These are phyloP conservation scores for Drosophila ironensis DNA, from an alignment of 1,140 invertebrate genomes.

Conservation along the genomic window DNA sequence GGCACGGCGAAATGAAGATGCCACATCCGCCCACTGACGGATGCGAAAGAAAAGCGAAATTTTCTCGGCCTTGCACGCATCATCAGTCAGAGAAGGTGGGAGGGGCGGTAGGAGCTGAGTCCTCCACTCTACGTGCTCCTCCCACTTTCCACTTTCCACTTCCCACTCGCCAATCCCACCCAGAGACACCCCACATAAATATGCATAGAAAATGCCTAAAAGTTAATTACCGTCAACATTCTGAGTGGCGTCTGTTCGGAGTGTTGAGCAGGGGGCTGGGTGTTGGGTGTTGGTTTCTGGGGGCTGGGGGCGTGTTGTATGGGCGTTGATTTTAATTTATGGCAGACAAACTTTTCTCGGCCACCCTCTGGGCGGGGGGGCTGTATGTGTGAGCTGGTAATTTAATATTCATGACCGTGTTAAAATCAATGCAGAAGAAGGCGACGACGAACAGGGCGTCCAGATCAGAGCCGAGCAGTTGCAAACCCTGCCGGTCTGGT, in stretches of 20 bases:
- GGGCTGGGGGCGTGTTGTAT: slow-evolving; percentile 44
- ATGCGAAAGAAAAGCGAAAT: slow-evolving; percentile 12
- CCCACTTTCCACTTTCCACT: slow-evolving; percentile 4
- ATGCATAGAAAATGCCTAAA: slow-evolving; percentile 79
- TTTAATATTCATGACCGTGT: slow-evolving; percentile 80
- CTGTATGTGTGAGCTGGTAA: slow-evolving; percentile 48
- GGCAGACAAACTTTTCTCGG: slow-evolving; percentile 67
- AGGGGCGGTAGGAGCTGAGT: background rate
- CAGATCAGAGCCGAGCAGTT: no score
- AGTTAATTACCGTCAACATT: slow-evolving; percentile 79
- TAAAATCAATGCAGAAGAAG: slow-evolving; percentile 70
- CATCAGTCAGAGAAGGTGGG: slow-evolving; percentile 33
- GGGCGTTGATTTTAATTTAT: slow-evolving; percentile 78
- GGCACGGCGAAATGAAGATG: slow-evolving; percentile 8
- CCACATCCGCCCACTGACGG: slow-evolving; percentile 19
- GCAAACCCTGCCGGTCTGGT: background rate
- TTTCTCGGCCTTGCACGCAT: slow-evolving; percentile 57
- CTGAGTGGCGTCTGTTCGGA: slow-evolving; percentile 60
- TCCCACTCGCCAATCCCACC: background rate
- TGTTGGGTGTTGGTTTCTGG: background rate
- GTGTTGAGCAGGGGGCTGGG: background rate
- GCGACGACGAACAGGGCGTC: no score
- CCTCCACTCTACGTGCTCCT: slow-evolving; percentile 32
- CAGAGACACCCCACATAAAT: slow-evolving; percentile 57
- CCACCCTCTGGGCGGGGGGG: background rate